Percentiles rank a stretch among this genome's conserved stretches.
Evolutionary conservation across 2,113 vertebrate species (phyloP).

Genomic region (Candoia aspera): DNA sequence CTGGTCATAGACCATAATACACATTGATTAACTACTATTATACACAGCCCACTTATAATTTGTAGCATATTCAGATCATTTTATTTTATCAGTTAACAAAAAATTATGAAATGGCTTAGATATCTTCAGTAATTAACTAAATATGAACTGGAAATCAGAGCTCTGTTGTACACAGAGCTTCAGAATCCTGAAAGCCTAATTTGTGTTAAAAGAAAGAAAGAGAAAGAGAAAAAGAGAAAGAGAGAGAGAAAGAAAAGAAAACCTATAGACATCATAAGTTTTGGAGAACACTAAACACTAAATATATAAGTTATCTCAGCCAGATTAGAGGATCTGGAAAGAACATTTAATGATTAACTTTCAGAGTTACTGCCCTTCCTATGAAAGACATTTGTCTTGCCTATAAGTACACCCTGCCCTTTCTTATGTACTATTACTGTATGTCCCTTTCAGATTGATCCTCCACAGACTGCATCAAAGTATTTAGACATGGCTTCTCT

Average conservation of each 20-base stretch:
- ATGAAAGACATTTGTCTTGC: not conserved
- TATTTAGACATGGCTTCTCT: not conserved
- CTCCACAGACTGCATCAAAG: not conserved
- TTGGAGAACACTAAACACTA: not conserved
- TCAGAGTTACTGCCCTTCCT: not conserved
- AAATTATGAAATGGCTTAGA: not conserved
- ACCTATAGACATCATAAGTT: not conserved
- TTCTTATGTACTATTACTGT: not conserved
- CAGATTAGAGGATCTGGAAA: not conserved
- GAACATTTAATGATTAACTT: not conserved
- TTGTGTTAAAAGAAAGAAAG: not conserved
- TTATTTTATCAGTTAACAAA: not conserved
- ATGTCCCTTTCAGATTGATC: not conserved
- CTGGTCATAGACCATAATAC: not conserved
- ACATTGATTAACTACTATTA: not conserved
- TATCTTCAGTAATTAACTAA: not conserved
- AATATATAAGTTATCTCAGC: not conserved
- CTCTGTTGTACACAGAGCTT: not conserved
- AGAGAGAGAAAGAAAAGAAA: too few relatives aligned
- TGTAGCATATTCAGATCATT: not conserved
- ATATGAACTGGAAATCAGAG: not conserved
- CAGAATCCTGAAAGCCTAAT: not conserved
- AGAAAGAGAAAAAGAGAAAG: too few relatives aligned
- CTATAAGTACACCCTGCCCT: not conserved
- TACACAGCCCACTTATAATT: slow-evolving; percentile 3